Conservation (phyloP, 2,113 vertebrate species). For the Choloepus hoffmanni region DNA sequence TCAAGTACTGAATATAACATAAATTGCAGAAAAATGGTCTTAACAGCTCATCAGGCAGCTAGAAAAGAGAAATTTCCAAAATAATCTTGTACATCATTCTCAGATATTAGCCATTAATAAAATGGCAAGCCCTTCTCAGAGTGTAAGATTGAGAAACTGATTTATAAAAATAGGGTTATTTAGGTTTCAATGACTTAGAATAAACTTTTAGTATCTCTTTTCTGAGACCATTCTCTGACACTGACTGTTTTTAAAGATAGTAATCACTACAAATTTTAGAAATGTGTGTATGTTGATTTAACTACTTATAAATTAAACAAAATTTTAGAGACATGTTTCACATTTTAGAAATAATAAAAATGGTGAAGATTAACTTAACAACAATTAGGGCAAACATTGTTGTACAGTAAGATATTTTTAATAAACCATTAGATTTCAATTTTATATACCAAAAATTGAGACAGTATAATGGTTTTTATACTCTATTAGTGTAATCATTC, state of each 20-base stretch:
- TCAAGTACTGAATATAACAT: constrained; percentile 69
- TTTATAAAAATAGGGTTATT: constrained; percentile 64
- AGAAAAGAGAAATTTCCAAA: constrained; percentile 66
- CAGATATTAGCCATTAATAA: constrained; percentile 68
- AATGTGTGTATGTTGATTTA: background rate
- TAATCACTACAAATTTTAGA: background rate
- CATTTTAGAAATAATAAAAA: background rate
- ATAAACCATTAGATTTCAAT: background rate
- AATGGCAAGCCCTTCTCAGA: constrained; percentile 45
- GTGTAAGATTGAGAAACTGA: constrained; percentile 45
- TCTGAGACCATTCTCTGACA: constrained; percentile 11
- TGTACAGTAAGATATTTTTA: background rate
- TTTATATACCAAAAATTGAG: background rate
- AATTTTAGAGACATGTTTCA: background rate
- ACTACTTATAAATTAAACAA: background rate
- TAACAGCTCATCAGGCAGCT: constrained; percentile 76
- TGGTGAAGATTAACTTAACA: background rate
- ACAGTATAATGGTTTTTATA: background rate
- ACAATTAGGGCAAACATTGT: background rate
- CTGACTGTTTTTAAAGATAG: background rate
- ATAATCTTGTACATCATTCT: constrained; percentile 72
- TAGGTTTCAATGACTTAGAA: constrained; percentile 58
- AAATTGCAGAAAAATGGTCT: constrained; percentile 65
- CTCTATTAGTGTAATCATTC: background rate
- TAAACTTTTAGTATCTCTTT: constrained; percentile 2